Evolutionary conservation across 2,888 invertebrate genomes (phyloP).

Genomic region (Boloria selene): DNA sequence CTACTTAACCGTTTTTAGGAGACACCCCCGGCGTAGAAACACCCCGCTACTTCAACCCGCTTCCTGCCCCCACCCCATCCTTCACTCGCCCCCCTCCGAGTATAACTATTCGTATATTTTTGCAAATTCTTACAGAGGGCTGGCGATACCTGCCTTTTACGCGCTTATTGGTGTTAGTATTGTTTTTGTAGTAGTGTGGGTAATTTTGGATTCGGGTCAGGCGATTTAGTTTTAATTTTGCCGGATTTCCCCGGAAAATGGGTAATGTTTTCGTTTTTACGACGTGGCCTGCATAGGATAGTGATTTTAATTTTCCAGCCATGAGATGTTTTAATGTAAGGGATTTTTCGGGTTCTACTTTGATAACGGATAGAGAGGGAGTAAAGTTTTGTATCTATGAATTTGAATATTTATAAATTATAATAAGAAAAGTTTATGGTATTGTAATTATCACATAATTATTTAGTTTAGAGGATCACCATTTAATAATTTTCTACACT

Average conservation of each 20-base stretch:
- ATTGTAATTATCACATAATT: neutral
- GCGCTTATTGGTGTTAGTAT: slow-evolving; percentile 70
- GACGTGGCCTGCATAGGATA: slow-evolving; percentile 53
- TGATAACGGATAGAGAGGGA: slow-evolving; percentile 5
- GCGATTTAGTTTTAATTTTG: slow-evolving; percentile 79
- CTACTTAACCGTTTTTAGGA: slow-evolving; percentile 83
- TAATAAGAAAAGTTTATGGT: too few species aligned
- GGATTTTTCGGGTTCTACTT: slow-evolving; percentile 21
- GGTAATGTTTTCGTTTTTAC: slow-evolving; percentile 63
- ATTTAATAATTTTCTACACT: too few species aligned
- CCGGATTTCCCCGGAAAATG: slow-evolving; percentile 55
- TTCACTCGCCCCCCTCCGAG: slow-evolving; percentile 50
- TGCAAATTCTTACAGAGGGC: slow-evolving; percentile 79
- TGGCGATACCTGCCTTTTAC: slow-evolving; percentile 72
- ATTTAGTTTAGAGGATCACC: too few species aligned
- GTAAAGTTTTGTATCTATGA: neutral
- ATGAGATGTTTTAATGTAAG: slow-evolving; percentile 14
- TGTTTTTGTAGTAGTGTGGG: slow-evolving; percentile 63
- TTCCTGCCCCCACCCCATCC: slow-evolving; percentile 69
- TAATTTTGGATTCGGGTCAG: slow-evolving; percentile 73
- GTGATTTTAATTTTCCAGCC: slow-evolving; percentile 22
- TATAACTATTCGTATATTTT: slow-evolving; percentile 80
- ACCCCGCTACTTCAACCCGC: slow-evolving; percentile 73
- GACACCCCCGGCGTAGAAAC: slow-evolving; percentile 77
- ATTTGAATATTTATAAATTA: slow-evolving; percentile 1